Base-by-base conservation (phyloP, 2,797 vertebrate species). In the Crocodylus rhombifer region DNA sequence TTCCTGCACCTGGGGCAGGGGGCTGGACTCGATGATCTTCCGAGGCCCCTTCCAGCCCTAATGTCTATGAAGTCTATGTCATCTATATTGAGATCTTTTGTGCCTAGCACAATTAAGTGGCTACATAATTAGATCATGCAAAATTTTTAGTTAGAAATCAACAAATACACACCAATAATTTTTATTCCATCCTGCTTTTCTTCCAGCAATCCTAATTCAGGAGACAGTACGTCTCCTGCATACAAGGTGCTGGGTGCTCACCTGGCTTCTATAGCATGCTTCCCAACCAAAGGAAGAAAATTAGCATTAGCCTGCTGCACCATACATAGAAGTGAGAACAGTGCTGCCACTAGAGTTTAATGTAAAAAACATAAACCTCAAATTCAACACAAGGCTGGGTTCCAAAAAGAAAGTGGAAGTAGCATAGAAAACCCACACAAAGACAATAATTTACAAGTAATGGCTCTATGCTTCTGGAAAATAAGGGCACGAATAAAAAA, bases 341-440 rank as follows among this genome's bases (percentile, higher is more conserved):
- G 64, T 0, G 0, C 0, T 26, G 77, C 82, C 92, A 82, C 64
- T 77, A 56, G 78, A 79, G 80, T 60, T 77, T 89, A 91, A 92
- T 90, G 87, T 30, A 89, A 89, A 95, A 96, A 94, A 86, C 81
- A 92, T 71, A 60, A 93, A 96, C 92, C 87, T 81, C 94, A 97
- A 95, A 94, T 82, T 89, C 87, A 94, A 75, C 1, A 2, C 0
- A 92, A 89, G 86, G 91, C 85, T 83, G 77, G 62, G 62, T 77
- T 96, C 93, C 92, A 96, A 96, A 95, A 91, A 0, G 0, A 87
- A 81, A 95, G 87, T 93, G 88, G 92, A 96, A 96, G 88, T 89
- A 89, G 84, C 84, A 88, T 94, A 95, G 87, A 94, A 94, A 93
- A 88, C 64, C 84, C 87, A 77, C 88, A 77, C 85, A 90, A 93